Conservation (phyloP, 2,113 vertebrate genomes). For the Psilopogon haemacephalus region DNA sequence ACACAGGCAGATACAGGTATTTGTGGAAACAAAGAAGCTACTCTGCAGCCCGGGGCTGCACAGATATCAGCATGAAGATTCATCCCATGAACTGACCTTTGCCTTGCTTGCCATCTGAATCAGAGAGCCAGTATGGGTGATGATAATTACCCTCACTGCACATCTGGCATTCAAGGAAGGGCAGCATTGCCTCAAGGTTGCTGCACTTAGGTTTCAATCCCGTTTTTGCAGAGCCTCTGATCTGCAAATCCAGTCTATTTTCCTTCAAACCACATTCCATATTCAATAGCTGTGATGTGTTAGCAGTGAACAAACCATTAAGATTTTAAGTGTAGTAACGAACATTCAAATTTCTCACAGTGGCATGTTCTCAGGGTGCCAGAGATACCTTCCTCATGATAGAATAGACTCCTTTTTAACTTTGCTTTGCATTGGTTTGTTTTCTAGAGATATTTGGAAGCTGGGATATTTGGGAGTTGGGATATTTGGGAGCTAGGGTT, state of each 20-base stretch:
- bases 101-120: fast-evolving
- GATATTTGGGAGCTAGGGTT: no score
- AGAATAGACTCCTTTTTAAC: neutral
- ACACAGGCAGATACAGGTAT: neutral
- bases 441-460: neutral
- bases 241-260: slow-evolving; percentile 16
- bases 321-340: neutral
- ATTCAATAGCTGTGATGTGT: neutral
- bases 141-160: neutral
- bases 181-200: slow-evolving; percentile 33
- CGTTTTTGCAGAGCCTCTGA: slow-evolving; percentile 27
- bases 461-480: no score
- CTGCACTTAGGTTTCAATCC: neutral
- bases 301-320: neutral
- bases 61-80: neutral
- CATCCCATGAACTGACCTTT: slow-evolving; percentile 1
- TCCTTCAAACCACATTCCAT: neutral
- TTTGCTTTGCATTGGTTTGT: no score
- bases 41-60: neutral
- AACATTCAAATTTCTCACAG: neutral
- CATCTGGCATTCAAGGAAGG: slow-evolving; percentile 12
- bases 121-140: fast-evolving
- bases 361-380: neutral
- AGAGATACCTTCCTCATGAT: neutral
- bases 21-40: neutral